Conservation (phyloP, 2,113 vertebrate species). For the Notothenia rossii region DNA sequence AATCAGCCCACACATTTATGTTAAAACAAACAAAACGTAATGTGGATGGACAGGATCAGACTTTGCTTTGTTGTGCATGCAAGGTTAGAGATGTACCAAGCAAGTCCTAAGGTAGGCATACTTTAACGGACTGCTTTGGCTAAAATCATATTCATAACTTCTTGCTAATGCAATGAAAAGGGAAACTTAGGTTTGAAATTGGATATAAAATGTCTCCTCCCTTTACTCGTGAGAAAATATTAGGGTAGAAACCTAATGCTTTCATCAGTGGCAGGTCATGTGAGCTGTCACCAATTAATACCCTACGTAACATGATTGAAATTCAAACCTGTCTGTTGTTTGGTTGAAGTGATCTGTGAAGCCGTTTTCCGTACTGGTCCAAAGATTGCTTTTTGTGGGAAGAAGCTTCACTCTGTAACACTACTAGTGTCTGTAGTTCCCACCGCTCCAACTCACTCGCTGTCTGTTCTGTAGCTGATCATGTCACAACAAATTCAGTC, state of each 20-base stretch:
- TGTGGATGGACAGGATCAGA: background rate
- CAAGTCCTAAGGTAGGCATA: background rate
- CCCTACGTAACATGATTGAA: background rate
- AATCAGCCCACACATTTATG: background rate
- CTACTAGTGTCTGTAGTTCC: background rate
- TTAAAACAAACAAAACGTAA: background rate
- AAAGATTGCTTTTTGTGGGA: conserved; percentile 2
- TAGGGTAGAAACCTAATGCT: background rate
- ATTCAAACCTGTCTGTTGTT: background rate
- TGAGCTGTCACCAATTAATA: background rate
- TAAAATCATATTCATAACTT: background rate
- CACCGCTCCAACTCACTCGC: background rate
- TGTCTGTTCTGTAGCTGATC: background rate
- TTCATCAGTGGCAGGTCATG: background rate
- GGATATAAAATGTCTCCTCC: background rate
- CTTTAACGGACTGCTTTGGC: background rate
- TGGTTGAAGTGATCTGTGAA: background rate
- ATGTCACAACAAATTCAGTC: background rate
- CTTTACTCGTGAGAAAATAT: background rate
- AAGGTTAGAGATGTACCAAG: background rate
- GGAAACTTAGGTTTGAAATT: background rate
- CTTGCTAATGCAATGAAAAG: background rate
- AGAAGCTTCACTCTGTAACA: conserved; percentile 1
- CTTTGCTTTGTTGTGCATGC: background rate
- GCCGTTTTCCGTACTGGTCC: background rate